Conservation (phyloP, 2,797 vertebrate genomes). For the Oreonectes daqikongensis region DNA sequence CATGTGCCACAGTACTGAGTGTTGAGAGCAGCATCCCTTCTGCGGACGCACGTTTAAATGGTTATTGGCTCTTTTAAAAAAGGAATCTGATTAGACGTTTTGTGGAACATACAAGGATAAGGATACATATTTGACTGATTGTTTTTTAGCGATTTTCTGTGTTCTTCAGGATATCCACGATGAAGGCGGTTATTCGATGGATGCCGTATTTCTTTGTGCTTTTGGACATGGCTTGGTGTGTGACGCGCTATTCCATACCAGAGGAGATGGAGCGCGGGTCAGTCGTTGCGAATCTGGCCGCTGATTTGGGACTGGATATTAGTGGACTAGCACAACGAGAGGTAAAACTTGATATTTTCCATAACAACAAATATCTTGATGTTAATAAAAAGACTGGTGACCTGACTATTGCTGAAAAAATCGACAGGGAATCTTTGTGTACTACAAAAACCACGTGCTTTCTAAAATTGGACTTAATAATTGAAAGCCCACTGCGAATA, state of each 20-base stretch:
- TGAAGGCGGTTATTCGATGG: slow-evolving; percentile 53
- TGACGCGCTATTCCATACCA: slow-evolving; percentile 78
- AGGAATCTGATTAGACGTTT: not conserved
- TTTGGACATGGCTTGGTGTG: slow-evolving; percentile 68
- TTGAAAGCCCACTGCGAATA: slow-evolving; percentile 82
- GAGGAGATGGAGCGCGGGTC: slow-evolving; percentile 80
- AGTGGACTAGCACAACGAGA: slow-evolving; percentile 69
- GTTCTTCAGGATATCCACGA: slow-evolving; percentile 38
- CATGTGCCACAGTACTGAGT: not conserved
- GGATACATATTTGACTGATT: not conserved
- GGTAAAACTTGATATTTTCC: slow-evolving; percentile 78
- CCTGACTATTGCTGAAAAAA: slow-evolving; percentile 73
- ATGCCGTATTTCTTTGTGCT: slow-evolving; percentile 67
- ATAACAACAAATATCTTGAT: slow-evolving; percentile 77
- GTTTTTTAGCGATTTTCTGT: not conserved
- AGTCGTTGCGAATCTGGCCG: slow-evolving; percentile 77
- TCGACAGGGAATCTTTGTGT: slow-evolving; percentile 87
- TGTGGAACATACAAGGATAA: not conserved
- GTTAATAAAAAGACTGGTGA: slow-evolving; percentile 79
- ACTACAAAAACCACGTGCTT: slow-evolving; percentile 73
- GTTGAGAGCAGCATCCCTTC: slow-evolving; percentile 2
- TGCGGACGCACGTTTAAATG: not conserved
- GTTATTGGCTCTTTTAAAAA: slow-evolving; percentile 1
- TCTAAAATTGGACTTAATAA: slow-evolving; percentile 84
- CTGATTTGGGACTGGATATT: slow-evolving; percentile 75